phyloP scores from a whole-genome alignment of 2,797 vertebrate genomes.

The Scyliorhinus canicula region DNA sequence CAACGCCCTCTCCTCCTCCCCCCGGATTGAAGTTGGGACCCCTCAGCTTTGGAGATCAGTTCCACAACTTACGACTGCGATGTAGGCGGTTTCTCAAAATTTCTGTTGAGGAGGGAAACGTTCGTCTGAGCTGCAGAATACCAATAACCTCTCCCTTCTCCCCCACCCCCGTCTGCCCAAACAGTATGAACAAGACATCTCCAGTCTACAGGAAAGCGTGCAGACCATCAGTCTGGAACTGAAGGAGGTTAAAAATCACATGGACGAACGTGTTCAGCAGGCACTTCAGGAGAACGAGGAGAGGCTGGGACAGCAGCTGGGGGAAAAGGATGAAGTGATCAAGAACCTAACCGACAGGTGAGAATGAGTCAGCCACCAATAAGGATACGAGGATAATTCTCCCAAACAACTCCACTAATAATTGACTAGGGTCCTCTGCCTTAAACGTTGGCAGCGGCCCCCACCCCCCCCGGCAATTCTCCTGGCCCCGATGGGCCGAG shows the following conservation, averaged over 20 bases:
- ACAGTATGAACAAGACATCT: slow-evolving; percentile 25
- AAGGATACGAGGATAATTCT: not conserved
- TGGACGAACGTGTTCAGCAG: not conserved
- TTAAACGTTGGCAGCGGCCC: too few species aligned
- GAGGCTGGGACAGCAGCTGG: not conserved
- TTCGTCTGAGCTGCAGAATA: not conserved
- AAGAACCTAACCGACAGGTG: not conserved
- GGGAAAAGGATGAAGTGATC: not conserved
- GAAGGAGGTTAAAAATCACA: not conserved
- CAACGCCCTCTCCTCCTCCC: too few species aligned
- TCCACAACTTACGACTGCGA: not conserved
- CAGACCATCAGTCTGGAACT: not conserved
- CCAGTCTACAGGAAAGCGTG: not conserved
- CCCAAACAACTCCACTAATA: not conserved
- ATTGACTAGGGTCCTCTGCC: not conserved
- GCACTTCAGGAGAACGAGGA: not conserved
- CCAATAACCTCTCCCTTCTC: not conserved
- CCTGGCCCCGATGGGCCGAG: too few species aligned
- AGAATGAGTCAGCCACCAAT: not conserved
- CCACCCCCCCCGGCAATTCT: too few species aligned
- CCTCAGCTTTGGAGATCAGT: not conserved
- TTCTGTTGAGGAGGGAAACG: not conserved
- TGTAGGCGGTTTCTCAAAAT: not conserved
- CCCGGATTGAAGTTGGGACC: not conserved
- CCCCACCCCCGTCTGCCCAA: not conserved